Conservation (phyloP, 2,888 invertebrate genomes). For the Himalopsyche tibetana region DNA sequence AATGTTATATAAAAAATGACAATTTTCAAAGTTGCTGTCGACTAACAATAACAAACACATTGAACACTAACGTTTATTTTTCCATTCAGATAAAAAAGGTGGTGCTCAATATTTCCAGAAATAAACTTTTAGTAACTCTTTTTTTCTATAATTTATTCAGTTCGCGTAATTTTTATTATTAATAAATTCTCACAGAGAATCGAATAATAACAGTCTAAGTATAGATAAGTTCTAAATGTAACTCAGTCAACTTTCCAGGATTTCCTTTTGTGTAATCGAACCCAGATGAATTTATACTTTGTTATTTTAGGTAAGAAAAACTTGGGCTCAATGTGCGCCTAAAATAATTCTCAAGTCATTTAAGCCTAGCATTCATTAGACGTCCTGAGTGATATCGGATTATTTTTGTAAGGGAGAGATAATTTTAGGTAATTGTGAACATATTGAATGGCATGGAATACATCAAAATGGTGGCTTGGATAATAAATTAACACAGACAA, state of each 20-base stretch:
- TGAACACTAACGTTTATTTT: no score
- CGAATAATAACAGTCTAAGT: background rate
- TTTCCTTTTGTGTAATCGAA: slow-evolving; percentile 1
- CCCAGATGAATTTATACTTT: slow-evolving; percentile 34
- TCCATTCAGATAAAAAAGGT: no score
- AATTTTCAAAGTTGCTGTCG: no score
- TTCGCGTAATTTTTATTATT: no score
- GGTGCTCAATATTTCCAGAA: no score
- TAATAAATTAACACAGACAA: background rate
- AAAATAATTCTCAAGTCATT: slow-evolving; percentile 34
- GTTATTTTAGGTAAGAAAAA: slow-evolving; percentile 48
- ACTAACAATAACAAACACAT: no score
- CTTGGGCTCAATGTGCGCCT: slow-evolving; percentile 21
- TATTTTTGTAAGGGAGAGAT: slow-evolving; percentile 26
- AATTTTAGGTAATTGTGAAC: slow-evolving; percentile 13
- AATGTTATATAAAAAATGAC: no score
- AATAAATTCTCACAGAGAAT: no score
- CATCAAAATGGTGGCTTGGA: background rate
- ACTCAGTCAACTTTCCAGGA: background rate
- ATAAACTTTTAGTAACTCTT: no score
- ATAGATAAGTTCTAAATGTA: background rate
- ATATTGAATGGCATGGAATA: slow-evolving; percentile 13
- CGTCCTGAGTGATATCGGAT: slow-evolving; percentile 30
- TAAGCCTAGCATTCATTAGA: slow-evolving; percentile 11
- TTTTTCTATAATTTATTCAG: no score